phyloP scores from a whole-genome alignment of 2,888 invertebrate genomes.

The Lamellibrachia columna region DNA sequence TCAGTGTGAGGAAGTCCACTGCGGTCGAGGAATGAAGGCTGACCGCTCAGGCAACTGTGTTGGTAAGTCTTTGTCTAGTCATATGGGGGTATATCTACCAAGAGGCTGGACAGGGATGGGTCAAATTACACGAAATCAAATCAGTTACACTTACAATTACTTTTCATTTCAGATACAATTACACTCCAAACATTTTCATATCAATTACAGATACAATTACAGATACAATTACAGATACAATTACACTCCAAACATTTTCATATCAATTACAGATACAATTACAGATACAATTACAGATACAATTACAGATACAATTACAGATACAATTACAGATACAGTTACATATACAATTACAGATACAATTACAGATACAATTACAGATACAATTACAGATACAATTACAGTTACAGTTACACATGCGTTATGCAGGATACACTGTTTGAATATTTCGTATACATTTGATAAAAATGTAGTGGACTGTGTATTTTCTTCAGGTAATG shows the following conservation, averaged over 20 bases:
- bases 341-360: too few relatives aligned
- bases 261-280: not conserved
- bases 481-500: too few relatives aligned
- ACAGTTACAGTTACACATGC: not conserved
- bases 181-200: not conserved
- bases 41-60: constrained; percentile 41
- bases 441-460: not conserved
- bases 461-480: too few relatives aligned
- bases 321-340: not conserved
- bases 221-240: not conserved
- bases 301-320: not conserved
- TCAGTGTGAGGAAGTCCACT: constrained; percentile 38
- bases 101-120: not conserved
- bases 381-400: too few relatives aligned
- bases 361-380: not conserved
- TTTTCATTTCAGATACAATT: not conserved
- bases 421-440: constrained; percentile 28
- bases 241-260: too few relatives aligned
- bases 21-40: constrained; percentile 37
- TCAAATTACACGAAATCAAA: not conserved
- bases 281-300: too few relatives aligned
- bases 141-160: too few relatives aligned
- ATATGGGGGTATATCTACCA: not conserved
- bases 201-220: too few relatives aligned
- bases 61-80: constrained; percentile 33